A percentile compares a stretch with the other conserved stretches of the same genome.
Evolutionary conservation across 2,797 vertebrate species (phyloP).

Genomic region (Sebastes dallii): DNA sequence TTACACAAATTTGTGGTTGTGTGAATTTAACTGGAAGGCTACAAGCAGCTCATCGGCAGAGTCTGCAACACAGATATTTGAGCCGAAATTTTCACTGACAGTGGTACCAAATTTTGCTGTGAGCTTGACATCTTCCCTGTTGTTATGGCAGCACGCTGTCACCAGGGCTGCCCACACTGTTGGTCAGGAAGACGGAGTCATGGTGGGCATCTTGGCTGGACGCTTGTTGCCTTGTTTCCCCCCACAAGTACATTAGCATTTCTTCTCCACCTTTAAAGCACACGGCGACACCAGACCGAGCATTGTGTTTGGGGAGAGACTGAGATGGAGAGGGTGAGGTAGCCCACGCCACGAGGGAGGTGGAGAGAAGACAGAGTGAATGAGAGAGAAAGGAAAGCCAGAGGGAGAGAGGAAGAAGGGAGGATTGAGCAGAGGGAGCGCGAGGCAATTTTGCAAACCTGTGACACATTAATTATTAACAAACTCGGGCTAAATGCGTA

Average conservation of each 20-base stretch:
- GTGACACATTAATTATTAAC: slow-evolving; percentile 88
- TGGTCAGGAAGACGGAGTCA: slow-evolving; percentile 46
- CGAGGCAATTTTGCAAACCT: slow-evolving; percentile 84
- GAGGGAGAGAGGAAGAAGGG: slow-evolving; percentile 67
- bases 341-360: slow-evolving; percentile 62
- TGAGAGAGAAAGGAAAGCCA: slow-evolving; percentile 57
- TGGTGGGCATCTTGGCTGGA: slow-evolving; percentile 47
- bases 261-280: slow-evolving; percentile 32
- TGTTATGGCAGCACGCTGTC: slow-evolving; percentile 64
- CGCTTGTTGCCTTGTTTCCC: slow-evolving; percentile 32
- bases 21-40: slow-evolving; percentile 10
- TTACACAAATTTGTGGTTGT: slow-evolving; percentile 5
- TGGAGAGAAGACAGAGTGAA: slow-evolving; percentile 63
- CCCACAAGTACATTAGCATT: slow-evolving; percentile 45
- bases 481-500: slow-evolving; percentile 84
- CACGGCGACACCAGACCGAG: slow-evolving; percentile 49
- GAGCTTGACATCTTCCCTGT: slow-evolving; percentile 51
- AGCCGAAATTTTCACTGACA: slow-evolving; percentile 40
- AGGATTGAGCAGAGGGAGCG: slow-evolving; percentile 71
- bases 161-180: slow-evolving; percentile 45
- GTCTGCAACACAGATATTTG: slow-evolving; percentile 1
- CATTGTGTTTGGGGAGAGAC: slow-evolving; percentile 63
- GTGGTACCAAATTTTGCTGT: slow-evolving; percentile 31
- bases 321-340: slow-evolving; percentile 67
- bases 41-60: slow-evolving; percentile 21